phyloP scores from a whole-genome alignment of 2,113 vertebrate species.

The Sarotherodon lohbergeri region DNA sequence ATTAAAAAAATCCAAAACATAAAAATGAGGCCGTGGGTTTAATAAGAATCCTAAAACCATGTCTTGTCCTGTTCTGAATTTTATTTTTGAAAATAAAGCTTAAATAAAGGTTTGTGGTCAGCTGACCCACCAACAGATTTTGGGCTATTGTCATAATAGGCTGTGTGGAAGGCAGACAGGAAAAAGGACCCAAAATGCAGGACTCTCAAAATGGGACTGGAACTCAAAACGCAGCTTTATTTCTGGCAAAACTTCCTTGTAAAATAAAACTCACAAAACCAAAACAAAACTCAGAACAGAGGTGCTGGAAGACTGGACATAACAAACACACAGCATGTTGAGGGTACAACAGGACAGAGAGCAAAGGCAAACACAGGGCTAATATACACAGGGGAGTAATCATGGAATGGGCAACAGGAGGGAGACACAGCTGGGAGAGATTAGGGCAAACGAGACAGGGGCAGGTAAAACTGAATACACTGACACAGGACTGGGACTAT shows the following conservation, averaged over 20 bases:
- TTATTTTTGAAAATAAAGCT: not conserved
- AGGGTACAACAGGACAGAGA: rapidly evolving
- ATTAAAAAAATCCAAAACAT: not conserved
- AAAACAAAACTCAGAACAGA: too few species aligned
- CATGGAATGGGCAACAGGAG: not conserved
- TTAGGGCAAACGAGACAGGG: not conserved
- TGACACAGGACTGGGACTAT: too few species aligned
- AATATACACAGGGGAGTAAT: not conserved
- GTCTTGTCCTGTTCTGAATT: too few species aligned
- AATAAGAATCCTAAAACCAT: not conserved
- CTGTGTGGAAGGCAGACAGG: too few species aligned
- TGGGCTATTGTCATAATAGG: not conserved
- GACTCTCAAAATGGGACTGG: too few species aligned
- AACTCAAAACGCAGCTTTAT: too few species aligned
- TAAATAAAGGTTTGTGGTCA: not conserved
- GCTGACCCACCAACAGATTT: not conserved
- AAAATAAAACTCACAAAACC: too few species aligned
- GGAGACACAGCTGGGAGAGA: not conserved
- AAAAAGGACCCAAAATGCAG: too few species aligned
- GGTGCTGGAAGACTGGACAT: not conserved
- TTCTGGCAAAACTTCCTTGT: too few species aligned
- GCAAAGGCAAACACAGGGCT: not conserved
- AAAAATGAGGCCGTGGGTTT: not conserved
- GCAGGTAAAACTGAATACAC: not conserved
- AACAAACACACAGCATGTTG: rapidly evolving